Evolutionary conservation across 2,888 invertebrate genomes (phyloP).

Genomic region (Anoplius nigerrimus): DNA sequence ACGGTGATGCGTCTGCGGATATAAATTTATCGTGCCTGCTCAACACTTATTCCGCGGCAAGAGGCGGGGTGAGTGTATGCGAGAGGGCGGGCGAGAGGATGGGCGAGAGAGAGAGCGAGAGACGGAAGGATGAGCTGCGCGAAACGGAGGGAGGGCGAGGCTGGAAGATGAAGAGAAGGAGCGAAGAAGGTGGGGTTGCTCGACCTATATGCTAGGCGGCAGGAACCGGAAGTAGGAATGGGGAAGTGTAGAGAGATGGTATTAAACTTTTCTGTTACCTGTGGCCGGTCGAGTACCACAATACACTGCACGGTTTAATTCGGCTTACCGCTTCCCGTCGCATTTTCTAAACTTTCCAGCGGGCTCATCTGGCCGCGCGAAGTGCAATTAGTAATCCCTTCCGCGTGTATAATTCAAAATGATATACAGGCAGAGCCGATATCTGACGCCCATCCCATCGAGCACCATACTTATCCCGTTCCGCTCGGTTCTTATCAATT

Average conservation of each 20-base stretch:
- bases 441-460: not conserved
- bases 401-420: not conserved
- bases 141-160: constrained; percentile 10
- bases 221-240: not conserved
- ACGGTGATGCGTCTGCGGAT: not conserved
- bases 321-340: constrained; percentile 1
- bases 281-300: not conserved
- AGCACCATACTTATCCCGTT: not conserved
- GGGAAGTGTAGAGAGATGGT: not conserved
- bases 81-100: not conserved
- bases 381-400: constrained; percentile 4
- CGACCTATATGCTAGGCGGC: not conserved
- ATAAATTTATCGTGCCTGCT: not conserved
- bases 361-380: not conserved
- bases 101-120: not conserved
- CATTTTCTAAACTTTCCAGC: not conserved
- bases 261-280: constrained; percentile 3
- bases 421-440: not conserved
- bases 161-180: not conserved
- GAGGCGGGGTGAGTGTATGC: not conserved
- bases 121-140: not conserved
- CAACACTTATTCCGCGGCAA: not conserved
- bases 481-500: not conserved
- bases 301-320: not conserved
- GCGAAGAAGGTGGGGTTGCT: not conserved